Conservation (phyloP, 2,113 vertebrate species). For the Lonchura striata region DNA sequence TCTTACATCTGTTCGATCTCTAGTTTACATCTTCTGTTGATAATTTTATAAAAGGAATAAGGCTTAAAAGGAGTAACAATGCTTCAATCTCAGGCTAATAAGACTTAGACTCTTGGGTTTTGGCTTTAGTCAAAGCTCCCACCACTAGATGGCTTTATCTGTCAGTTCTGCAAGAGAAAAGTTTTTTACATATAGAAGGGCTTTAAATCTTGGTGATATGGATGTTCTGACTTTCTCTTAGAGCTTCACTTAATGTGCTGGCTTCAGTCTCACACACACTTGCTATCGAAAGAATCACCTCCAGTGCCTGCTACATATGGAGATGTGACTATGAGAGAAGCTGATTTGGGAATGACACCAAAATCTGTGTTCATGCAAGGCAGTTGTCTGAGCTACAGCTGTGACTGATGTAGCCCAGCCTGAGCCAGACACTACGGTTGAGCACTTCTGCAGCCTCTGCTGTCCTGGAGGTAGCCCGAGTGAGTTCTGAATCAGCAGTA, state of each 20-base stretch:
- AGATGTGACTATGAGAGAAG: neutral
- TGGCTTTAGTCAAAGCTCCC: neutral
- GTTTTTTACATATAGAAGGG: neutral
- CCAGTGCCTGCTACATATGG: neutral
- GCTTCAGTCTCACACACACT: neutral
- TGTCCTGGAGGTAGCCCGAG: neutral
- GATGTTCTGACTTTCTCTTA: neutral
- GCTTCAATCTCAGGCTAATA: neutral
- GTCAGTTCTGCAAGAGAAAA: neutral
- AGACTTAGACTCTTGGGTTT: neutral
- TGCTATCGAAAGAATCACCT: neutral
- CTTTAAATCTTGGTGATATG: neutral
- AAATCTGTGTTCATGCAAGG: neutral
- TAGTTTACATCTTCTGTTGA: neutral
- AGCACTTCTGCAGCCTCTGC: neutral
- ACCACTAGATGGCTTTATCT: constrained; percentile 53
- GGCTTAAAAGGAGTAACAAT: neutral
- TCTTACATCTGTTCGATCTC: neutral
- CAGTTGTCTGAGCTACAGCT: neutral
- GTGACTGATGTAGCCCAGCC: neutral
- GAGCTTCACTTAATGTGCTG: neutral
- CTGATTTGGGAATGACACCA: neutral
- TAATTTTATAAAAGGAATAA: neutral
- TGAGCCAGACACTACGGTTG: fast-evolving
- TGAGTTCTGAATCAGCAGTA: neutral